Percentiles rank a stretch among this genome's conserved stretches.
These are phyloP conservation scores for Phortica magna DNA, from an alignment of 2,888 invertebrate species.

Conservation along the genomic window DNA sequence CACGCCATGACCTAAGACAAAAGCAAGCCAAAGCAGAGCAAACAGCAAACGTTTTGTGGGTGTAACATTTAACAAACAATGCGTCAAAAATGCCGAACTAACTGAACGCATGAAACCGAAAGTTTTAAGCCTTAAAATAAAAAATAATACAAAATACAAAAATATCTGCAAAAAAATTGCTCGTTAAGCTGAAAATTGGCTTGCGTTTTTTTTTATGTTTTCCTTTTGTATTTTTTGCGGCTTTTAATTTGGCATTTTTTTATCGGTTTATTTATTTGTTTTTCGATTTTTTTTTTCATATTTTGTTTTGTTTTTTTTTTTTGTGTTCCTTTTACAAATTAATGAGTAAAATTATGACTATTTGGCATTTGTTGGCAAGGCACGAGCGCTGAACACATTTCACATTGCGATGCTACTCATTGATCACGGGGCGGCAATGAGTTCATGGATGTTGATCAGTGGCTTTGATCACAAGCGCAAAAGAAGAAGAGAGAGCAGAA, in stretches of 20 bases:
- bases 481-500: neutral
- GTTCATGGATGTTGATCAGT: neutral
- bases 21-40: neutral
- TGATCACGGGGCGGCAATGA: slow-evolving; percentile 33
- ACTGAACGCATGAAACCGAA: neutral
- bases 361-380: slow-evolving; percentile 37
- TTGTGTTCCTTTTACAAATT: neutral
- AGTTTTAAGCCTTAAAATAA: too few relatives aligned
- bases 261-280: slow-evolving; percentile 30
- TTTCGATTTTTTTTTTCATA: slow-evolving; percentile 34
- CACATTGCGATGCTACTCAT: neutral
- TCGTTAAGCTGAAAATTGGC: slow-evolving; percentile 52
- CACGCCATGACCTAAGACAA: slow-evolving; percentile 9
- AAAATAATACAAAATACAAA: slow-evolving; percentile 53
- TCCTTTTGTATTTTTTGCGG: neutral
- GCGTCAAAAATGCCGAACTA: neutral
- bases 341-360: slow-evolving; percentile 30
- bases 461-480: neutral
- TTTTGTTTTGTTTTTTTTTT: neutral
- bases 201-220: slow-evolving; percentile 11
- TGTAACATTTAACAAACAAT: slow-evolving; percentile 59
- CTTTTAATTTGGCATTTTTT: slow-evolving; percentile 37
- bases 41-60: slow-evolving; percentile 49
- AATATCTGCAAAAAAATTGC: slow-evolving; percentile 54
- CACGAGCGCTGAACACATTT: slow-evolving; percentile 43